Conservation (phyloP, 1,140 invertebrate genomes). For the Triops longicaudatus region DNA sequence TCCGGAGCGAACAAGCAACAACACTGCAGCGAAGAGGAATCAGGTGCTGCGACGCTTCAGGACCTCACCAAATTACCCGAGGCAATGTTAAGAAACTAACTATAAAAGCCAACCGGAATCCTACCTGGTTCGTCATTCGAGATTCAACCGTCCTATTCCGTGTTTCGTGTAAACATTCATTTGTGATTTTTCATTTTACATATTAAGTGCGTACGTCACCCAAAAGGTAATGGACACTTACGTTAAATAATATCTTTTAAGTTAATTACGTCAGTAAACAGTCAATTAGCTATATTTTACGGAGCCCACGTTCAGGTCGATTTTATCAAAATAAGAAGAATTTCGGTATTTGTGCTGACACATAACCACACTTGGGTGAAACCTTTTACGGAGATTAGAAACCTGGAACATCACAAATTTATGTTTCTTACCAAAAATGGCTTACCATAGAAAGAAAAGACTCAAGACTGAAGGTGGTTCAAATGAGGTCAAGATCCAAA, state of each 20-base stretch:
- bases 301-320: no score
- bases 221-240: background rate
- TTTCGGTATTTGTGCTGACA: no score
- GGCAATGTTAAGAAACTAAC: background rate
- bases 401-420: no score
- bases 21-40: background rate
- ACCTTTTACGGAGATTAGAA: no score
- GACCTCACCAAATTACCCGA: background rate
- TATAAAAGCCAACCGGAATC: slow-evolving; percentile 6
- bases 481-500: background rate
- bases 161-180: background rate
- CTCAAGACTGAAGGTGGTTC: background rate
- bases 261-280: background rate
- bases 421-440: no score
- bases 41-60: background rate
- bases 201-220: background rate
- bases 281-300: no score
- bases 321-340: no score
- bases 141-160: background rate
- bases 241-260: background rate
- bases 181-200: background rate
- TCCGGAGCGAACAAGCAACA: slow-evolving; percentile 5
- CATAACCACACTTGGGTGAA: no score
- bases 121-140: slow-evolving; percentile 14
- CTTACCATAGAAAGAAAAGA: background rate